A percentile compares a stretch with the other conserved stretches of the same genome.
These are phyloP conservation scores for Drosophila varians DNA, from an alignment of 1,140 invertebrate species.

Conservation along the genomic window DNA sequence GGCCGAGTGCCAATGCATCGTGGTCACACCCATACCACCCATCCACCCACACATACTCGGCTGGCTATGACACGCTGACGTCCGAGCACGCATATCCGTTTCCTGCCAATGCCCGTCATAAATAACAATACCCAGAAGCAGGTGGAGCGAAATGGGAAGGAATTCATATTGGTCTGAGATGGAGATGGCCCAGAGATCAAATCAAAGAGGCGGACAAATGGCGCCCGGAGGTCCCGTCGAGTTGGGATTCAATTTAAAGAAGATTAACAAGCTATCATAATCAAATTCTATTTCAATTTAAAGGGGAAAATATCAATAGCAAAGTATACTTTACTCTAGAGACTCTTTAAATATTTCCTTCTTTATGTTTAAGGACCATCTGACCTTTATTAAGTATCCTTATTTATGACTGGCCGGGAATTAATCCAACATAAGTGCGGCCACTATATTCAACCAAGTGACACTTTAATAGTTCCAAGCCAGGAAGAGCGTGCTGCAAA, in stretches of 20 bases:
- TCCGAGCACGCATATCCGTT: conserved; percentile 65
- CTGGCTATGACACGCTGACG: conserved; percentile 55
- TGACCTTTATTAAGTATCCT: conserved; percentile 1
- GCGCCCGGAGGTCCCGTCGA: conserved; percentile 1
- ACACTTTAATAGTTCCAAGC: conserved; percentile 48
- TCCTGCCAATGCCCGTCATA: conserved; percentile 64
- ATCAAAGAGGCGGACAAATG: conserved; percentile 37
- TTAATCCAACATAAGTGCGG: conserved; percentile 13
- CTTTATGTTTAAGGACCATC: background rate
- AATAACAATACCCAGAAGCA: conserved; percentile 57
- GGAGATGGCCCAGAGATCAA: conserved; percentile 26
- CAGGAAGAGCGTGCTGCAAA: conserved; percentile 13
- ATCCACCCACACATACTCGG: conserved; percentile 7
- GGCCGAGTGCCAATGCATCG: conserved; percentile 34
- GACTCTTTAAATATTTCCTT: too few relatives aligned
- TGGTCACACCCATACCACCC: background rate
- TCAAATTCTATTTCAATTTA: background rate
- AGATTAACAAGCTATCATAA: background rate
- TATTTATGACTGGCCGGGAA: conserved; percentile 2
- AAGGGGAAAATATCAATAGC: too few relatives aligned
- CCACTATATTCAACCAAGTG: conserved; percentile 27
- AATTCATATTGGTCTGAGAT: conserved; percentile 2
- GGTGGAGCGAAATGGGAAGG: background rate
- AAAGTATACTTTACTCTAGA: too few relatives aligned
- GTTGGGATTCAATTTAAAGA: conserved; percentile 1